A percentile compares a stretch with the other conserved stretches of the same genome.
Conservation (phyloP, 2,797 vertebrate genomes). For the Serranus cabrilla region DNA sequence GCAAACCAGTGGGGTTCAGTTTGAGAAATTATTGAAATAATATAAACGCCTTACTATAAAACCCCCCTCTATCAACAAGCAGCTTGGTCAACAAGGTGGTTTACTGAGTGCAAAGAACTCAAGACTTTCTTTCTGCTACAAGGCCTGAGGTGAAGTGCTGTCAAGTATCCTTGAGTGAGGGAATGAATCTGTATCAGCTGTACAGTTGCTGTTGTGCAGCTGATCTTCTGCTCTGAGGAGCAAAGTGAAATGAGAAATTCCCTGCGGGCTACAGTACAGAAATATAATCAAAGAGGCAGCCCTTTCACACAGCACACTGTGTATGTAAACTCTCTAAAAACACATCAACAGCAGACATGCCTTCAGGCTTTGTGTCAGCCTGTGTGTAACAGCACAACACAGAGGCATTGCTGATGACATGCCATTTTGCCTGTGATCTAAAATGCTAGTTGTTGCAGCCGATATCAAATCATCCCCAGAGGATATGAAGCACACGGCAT, state of each 20-base stretch:
- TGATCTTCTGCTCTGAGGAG: slow-evolving; percentile 42
- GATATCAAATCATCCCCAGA: slow-evolving; percentile 46
- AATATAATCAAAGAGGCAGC: slow-evolving; percentile 21
- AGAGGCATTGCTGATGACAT: slow-evolving; percentile 48
- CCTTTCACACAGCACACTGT: slow-evolving; percentile 4
- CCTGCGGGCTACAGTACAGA: slow-evolving; percentile 21
- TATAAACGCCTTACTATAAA: not conserved
- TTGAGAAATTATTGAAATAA: slow-evolving; percentile 1
- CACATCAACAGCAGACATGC: slow-evolving; percentile 36
- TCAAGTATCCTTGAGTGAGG: slow-evolving; percentile 28
- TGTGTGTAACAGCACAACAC: slow-evolving; percentile 47
- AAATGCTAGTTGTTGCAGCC: slow-evolving; percentile 43
- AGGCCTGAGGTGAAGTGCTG: slow-evolving; percentile 29
- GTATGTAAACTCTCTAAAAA: slow-evolving; percentile 45
- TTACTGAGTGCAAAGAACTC: not conserved
- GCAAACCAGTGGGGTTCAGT: too few species aligned
- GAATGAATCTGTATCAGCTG: slow-evolving; percentile 28
- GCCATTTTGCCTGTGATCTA: slow-evolving; percentile 60
- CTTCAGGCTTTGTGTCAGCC: slow-evolving; percentile 49
- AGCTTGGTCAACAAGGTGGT: slow-evolving; percentile 17
- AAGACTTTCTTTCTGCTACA: slow-evolving; percentile 25
- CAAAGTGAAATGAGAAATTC: slow-evolving; percentile 32
- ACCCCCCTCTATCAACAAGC: slow-evolving; percentile 4
- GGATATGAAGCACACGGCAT: slow-evolving; percentile 47
- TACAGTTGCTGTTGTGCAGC: slow-evolving; percentile 22